Evolutionary conservation across 1,140 invertebrate species (phyloP), one percentile per base, ranked within the genome.

Genomic region (Achatina immaculata): DNA sequence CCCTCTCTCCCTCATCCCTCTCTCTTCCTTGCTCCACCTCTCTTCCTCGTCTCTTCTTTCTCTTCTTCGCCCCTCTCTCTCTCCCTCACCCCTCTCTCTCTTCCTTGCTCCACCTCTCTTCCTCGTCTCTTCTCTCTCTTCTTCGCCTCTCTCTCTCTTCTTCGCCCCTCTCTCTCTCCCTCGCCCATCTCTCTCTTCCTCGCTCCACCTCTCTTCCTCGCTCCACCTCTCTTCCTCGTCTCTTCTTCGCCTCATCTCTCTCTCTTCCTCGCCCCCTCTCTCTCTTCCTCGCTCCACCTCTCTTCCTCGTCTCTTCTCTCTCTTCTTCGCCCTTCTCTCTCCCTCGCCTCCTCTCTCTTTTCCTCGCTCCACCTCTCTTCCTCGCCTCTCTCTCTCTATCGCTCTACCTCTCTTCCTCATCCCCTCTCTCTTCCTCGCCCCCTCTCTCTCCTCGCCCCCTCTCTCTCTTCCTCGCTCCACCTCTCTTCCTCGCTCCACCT

Each of bases 371-470:
- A 16, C 34, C 24, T 34, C 24, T 34, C 28, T 38, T 77, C 65
- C n/a, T 36, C 45, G 24, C 34, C 45, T 48, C n/a, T 34, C n/a
- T 43, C 43, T 48, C 43, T 48, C 43, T 75, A 2, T 75, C 43
- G 24, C 43, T 51, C 36, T 51, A 24, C 43, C 43, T 75, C 43
- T 75, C 72, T 75, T 42, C 43, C 43, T 75, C 72, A 43, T 42
- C 43, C n/a, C 43, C 72, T 75, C 43, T 48, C 11, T 75, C 72
- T 45, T 31, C 31, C 7, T 62, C 36, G 16, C 21, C 75, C 36
- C 69, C 36, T 38, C 31, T 24, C n/a, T 11, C n/a, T 36, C 38
- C 36, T 42, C 69, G 11, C 36, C 45, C 19, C 19, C 45, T 48
- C 19, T 19, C 19, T 19, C 19, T 48, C 45, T 48, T 48, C 45